phyloP scores from a whole-genome alignment of 2,888 invertebrate genomes.

The Lasius platythorax region DNA sequence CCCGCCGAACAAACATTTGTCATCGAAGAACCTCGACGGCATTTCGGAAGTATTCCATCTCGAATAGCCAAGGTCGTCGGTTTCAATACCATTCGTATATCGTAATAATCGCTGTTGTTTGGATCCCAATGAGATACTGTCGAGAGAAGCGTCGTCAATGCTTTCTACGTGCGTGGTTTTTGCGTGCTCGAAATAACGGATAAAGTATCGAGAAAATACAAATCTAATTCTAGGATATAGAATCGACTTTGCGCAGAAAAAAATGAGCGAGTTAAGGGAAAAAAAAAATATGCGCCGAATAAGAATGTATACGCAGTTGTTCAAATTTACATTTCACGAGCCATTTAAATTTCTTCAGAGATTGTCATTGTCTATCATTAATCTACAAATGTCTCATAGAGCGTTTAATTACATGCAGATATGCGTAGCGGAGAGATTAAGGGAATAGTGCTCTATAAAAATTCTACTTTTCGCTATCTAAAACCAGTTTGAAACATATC shows the following conservation, averaged over 20 bases:
- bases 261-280: not conserved
- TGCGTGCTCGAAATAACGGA: not conserved
- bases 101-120: slow-evolving; percentile 19
- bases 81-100: slow-evolving; percentile 44
- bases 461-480: slow-evolving; percentile 36
- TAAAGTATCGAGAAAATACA: not conserved
- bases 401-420: not conserved
- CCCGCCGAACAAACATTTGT: slow-evolving; percentile 59
- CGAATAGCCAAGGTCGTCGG: slow-evolving; percentile 58
- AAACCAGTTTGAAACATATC: slow-evolving; percentile 66
- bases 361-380: not conserved
- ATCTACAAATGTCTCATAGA: not conserved
- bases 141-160: not conserved
- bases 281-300: not conserved
- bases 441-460: slow-evolving; percentile 9
- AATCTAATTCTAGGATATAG: not conserved
- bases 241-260: not conserved
- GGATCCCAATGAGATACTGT: slow-evolving; percentile 3
- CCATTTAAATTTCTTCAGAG: not conserved
- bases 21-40: slow-evolving; percentile 63
- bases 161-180: not conserved
- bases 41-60: slow-evolving; percentile 49
- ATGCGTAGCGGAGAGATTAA: not conserved
- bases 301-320: not conserved
- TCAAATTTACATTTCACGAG: not conserved